phyloP scores from a whole-genome alignment of 53 echinoderm and acorn worm species.

The Paracentrotus lividus region DNA sequence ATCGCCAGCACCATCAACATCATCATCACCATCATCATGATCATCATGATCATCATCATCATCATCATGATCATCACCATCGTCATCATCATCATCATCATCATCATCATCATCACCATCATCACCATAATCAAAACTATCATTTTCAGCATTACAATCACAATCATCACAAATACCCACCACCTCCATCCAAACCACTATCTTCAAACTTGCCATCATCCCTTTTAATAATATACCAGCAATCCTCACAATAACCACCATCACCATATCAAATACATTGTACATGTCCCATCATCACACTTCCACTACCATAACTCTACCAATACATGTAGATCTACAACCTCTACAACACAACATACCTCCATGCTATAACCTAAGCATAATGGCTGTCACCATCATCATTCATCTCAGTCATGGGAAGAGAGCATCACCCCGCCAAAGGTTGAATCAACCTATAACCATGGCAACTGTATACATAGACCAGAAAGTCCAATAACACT shows the following conservation, averaged over 20 bases:
- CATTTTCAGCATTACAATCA: constrained; percentile 40
- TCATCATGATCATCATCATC: constrained; percentile 41
- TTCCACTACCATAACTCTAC: neutral
- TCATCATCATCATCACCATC: constrained; percentile 41
- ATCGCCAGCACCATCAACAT: neutral
- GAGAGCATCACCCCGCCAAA: neutral
- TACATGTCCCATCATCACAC: neutral
- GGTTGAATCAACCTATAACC: neutral
- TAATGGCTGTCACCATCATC: neutral
- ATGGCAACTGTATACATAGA: constrained; percentile 22
- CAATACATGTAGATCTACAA: neutral
- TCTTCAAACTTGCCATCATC: neutral
- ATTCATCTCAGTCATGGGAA: neutral
- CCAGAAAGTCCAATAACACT: constrained; percentile 7
- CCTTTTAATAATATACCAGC: neutral
- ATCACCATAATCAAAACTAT: constrained; percentile 35
- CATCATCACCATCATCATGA: neutral
- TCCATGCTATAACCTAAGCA: too few relatives aligned
- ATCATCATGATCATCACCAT: constrained; percentile 52
- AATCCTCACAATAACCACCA: neutral
- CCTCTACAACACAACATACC: too few relatives aligned
- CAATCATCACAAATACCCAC: neutral
- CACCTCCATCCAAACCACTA: constrained; percentile 4
- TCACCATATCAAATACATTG: neutral
- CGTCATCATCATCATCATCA: constrained; percentile 33